Evolutionary conservation across 2,113 vertebrate species (phyloP).

Genomic region (Thinocorus orbignyianus): DNA sequence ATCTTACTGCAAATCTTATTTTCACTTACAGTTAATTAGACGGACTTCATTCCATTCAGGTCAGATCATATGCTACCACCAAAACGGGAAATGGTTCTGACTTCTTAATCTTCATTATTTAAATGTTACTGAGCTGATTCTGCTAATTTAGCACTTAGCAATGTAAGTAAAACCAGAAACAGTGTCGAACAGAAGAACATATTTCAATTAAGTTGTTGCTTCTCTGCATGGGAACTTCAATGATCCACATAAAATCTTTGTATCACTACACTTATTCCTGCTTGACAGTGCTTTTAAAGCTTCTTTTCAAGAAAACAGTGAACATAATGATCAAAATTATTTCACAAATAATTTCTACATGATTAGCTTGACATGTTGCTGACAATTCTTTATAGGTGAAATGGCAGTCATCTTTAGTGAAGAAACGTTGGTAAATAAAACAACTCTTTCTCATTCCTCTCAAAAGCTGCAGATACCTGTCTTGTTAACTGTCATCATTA

Average conservation of each 20-base stretch:
- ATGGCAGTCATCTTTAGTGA: neutral
- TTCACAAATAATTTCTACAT: neutral
- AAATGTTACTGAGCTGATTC: neutral
- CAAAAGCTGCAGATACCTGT: neutral
- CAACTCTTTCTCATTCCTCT: neutral
- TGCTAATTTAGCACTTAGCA: neutral
- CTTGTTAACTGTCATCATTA: neutral
- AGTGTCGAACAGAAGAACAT: neutral
- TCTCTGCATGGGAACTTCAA: neutral
- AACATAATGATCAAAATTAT: neutral
- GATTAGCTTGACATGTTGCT: neutral
- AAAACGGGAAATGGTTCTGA: neutral
- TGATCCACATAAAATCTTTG: neutral
- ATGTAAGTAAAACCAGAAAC: neutral
- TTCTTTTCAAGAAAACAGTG: neutral
- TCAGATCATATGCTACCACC: neutral
- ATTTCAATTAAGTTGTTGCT: neutral
- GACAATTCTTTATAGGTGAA: neutral
- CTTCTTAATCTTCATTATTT: neutral
- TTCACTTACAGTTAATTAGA: neutral
- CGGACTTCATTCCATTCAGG: neutral
- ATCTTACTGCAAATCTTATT: neutral
- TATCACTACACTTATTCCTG: neutral
- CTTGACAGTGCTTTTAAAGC: neutral
- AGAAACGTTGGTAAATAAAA: neutral